Conservation (phyloP, 1,140 invertebrate species). For the Euura lappo region DNA sequence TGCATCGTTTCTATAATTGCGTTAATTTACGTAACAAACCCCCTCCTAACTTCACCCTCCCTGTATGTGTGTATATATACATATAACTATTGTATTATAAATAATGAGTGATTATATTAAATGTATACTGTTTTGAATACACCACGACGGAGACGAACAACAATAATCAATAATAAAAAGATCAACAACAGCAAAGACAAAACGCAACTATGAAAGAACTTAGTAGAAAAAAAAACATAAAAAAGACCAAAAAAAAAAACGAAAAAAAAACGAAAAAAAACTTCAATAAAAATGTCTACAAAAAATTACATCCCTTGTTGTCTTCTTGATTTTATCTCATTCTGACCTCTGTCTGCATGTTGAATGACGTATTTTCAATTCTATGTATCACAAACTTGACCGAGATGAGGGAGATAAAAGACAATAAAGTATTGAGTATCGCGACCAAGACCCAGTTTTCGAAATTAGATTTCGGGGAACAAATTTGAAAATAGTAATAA, state of each 20-base stretch:
- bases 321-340: no score
- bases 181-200: background rate
- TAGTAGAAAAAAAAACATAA: background rate
- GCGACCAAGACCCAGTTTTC: no score
- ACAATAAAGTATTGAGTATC: no score
- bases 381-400: no score
- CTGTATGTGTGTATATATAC: background rate
- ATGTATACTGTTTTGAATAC: background rate
- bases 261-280: conserved; percentile 31
- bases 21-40: no score
- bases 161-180: background rate
- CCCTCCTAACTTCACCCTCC: no score
- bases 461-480: no score
- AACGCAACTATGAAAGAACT: background rate
- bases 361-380: no score
- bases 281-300: conserved; percentile 47
- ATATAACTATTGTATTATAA: background rate
- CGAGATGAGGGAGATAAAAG: no score
- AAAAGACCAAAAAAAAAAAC: conserved; percentile 12
- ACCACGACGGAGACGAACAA: background rate
- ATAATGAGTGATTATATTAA: background rate
- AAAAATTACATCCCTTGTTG: conserved; percentile 27
- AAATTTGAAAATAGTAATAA: no score
- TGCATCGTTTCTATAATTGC: no score
- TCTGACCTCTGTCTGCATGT: no score